Percentiles rank a stretch among this genome's conserved stretches.
Conservation (phyloP, 2,113 vertebrate species). For the Elephantulus edwardii region DNA sequence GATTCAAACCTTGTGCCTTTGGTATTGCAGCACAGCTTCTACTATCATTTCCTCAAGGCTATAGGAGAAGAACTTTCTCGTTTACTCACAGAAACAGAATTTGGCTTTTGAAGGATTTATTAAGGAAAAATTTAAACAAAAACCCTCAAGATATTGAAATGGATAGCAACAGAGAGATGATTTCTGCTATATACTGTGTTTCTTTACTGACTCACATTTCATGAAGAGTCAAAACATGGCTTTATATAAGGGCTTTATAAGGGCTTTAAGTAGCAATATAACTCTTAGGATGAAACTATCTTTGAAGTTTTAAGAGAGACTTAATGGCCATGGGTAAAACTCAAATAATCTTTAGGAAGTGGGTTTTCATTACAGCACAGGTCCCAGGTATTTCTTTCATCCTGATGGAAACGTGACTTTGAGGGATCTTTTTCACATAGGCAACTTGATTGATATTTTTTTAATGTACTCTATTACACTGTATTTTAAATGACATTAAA, state of each 20-base stretch:
- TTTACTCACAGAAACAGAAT: slow-evolving; percentile 46
- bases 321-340: not conserved
- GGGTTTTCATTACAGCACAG: not conserved
- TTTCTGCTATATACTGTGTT: not conserved
- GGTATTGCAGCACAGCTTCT: too few species aligned
- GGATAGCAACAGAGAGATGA: not conserved
- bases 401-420: slow-evolving; percentile 8
- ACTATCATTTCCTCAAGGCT: slow-evolving; percentile 58
- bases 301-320: not conserved
- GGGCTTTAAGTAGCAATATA: slow-evolving; percentile 1
- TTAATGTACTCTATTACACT: slow-evolving; percentile 2
- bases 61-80: slow-evolving; percentile 1
- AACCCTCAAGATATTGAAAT: not conserved
- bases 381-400: not conserved
- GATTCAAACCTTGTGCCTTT: too few species aligned
- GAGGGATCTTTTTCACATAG: slow-evolving; percentile 15
- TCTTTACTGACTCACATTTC: not conserved
- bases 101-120: slow-evolving; percentile 38
- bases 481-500: not conserved
- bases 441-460: not conserved
- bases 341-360: not conserved
- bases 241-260: too few species aligned
- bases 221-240: not conserved
- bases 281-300: not conserved
- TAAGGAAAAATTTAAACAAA: not conserved